Percentiles rank a stretch among this genome's conserved stretches.
Evolutionary conservation across 2,888 invertebrate species (phyloP).

Genomic region (Euplagia quadripunctaria): DNA sequence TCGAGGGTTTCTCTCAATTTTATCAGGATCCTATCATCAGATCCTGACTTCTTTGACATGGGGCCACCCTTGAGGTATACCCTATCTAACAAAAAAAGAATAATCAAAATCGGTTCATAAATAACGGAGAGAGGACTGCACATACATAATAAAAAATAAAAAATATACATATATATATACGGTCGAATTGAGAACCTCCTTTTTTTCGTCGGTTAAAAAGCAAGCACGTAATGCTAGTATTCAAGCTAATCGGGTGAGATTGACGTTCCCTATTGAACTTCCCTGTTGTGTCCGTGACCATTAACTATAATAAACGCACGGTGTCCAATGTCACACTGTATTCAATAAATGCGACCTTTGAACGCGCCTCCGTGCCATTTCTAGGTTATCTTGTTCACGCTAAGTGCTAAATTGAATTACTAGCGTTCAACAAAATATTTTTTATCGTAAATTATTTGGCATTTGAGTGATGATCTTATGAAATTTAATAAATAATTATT

Average conservation of each 20-base stretch:
- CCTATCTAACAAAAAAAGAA: too few relatives aligned
- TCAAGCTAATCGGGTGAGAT: constrained; percentile 16
- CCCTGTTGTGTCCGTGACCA: constrained; percentile 7
- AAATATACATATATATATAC: too few relatives aligned
- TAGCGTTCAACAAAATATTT: not conserved
- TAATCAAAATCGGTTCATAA: too few relatives aligned
- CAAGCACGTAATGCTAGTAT: not conserved
- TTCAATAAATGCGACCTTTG: constrained; percentile 19
- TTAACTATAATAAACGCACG: constrained; percentile 18
- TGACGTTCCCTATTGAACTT: constrained; percentile 19
- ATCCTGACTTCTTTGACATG: too few relatives aligned
- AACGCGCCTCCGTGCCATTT: constrained; percentile 3
- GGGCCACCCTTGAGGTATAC: too few relatives aligned
- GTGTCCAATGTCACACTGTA: constrained; percentile 21
- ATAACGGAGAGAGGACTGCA: too few relatives aligned
- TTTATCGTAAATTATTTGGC: not conserved
- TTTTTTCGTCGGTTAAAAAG: too few relatives aligned
- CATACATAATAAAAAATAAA: too few relatives aligned
- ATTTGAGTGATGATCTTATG: not conserved
- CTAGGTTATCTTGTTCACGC: constrained; percentile 19
- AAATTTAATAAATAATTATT: not conserved
- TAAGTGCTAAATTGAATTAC: constrained; percentile 10
- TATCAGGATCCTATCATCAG: too few relatives aligned
- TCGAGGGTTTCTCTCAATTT: too few relatives aligned
- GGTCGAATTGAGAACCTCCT: too few relatives aligned